phyloP scores from a whole-genome alignment of 2,113 vertebrate species.

The Centropristis striata region DNA sequence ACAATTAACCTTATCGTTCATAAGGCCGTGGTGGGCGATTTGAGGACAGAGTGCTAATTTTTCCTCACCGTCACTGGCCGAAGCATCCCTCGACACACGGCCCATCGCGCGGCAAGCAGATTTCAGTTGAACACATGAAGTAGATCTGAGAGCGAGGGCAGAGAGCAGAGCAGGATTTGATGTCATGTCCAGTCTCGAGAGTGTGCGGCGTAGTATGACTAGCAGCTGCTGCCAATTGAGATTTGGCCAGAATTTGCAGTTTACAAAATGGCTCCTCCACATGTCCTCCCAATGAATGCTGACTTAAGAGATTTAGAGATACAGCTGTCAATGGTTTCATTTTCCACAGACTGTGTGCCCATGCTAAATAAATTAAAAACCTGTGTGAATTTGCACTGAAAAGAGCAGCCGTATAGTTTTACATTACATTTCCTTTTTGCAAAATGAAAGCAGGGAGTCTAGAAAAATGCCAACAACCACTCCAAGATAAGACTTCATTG shows the following conservation, averaged over 20 bases:
- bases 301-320: constrained; percentile 42
- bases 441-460: background rate
- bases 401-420: background rate
- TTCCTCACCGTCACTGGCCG: constrained; percentile 68
- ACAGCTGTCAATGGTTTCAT: constrained; percentile 22
- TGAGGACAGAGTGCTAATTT: constrained; percentile 14
- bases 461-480: background rate
- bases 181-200: constrained; percentile 1
- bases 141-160: constrained; percentile 78
- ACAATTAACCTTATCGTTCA: too few species aligned
- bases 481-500: background rate
- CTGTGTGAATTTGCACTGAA: background rate
- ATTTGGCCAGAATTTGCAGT: constrained; percentile 46
- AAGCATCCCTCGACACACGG: constrained; percentile 87
- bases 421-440: background rate
- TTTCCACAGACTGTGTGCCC: background rate
- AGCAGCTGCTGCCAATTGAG: constrained; percentile 52
- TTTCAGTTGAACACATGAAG: constrained; percentile 88
- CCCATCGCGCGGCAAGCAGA: constrained; percentile 82
- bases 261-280: constrained; percentile 47
- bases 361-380: background rate
- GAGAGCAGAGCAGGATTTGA: constrained; percentile 24
- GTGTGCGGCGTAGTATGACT: constrained; percentile 10
- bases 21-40: constrained; percentile 10
- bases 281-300: constrained; percentile 34